These are phyloP conservation scores for Cydia amplana DNA, from an alignment of 1,140 invertebrate genomes.

Conservation along the genomic window DNA sequence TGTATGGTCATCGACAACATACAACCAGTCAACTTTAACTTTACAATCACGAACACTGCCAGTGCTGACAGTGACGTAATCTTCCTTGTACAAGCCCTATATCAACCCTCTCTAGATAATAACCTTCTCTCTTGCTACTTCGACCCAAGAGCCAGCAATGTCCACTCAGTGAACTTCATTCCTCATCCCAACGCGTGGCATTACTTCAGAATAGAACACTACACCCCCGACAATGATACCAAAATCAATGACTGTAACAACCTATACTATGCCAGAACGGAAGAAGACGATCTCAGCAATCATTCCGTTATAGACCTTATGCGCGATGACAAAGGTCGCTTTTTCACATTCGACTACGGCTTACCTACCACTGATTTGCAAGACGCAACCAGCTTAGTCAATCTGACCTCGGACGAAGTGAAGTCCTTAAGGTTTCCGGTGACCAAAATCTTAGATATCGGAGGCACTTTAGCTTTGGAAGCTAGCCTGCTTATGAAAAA, in stretches of 20 bases:
- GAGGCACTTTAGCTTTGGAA: slow-evolving; percentile 84
- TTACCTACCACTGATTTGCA: slow-evolving; percentile 80
- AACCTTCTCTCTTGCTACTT: slow-evolving; percentile 65
- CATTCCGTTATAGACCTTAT: slow-evolving; percentile 77
- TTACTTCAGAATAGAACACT: slow-evolving; percentile 75
- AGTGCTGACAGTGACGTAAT: slow-evolving; percentile 48
- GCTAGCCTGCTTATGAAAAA: slow-evolving; percentile 81
- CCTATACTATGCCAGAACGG: slow-evolving; percentile 50
- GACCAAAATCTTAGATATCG: slow-evolving; percentile 84
- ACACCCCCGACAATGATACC: slow-evolving; percentile 47
- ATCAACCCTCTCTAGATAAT: slow-evolving; percentile 63
- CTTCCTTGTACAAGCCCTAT: slow-evolving; percentile 67
- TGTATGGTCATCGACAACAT: slow-evolving; percentile 55
- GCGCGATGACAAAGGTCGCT: slow-evolving; percentile 84
- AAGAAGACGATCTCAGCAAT: slow-evolving; percentile 62
- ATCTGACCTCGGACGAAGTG: slow-evolving; percentile 81
- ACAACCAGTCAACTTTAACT: slow-evolving; percentile 60
- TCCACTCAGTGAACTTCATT: slow-evolving; percentile 73
- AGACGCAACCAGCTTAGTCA: slow-evolving; percentile 82
- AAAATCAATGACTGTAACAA: slow-evolving; percentile 63
- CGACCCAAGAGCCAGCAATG: slow-evolving; percentile 51
- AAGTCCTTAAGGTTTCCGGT: slow-evolving; percentile 83
- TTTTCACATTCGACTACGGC: slow-evolving; percentile 86
- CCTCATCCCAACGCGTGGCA: slow-evolving; percentile 81
- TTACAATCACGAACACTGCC: slow-evolving; percentile 53